Evolutionary conservation across 2,888 invertebrate genomes (phyloP).

Genomic region (Tiliacea aurago): DNA sequence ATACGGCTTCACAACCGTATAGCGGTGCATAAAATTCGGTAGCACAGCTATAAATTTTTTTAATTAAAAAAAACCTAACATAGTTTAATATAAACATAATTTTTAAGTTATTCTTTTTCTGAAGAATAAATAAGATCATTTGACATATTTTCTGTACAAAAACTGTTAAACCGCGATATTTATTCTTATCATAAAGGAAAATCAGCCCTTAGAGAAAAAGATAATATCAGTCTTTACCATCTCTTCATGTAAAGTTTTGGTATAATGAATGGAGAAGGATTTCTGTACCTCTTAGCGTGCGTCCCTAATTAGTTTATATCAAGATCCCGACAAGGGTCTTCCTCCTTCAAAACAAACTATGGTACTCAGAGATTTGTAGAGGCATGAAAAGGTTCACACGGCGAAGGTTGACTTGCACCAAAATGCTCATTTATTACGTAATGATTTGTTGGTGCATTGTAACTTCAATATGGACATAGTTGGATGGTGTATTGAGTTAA

Average conservation of each 20-base stretch:
- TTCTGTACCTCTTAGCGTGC: conserved; percentile 19
- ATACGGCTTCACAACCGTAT: too few species aligned
- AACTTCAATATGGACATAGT: neutral
- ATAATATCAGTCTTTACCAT: neutral
- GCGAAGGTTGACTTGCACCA: conserved; percentile 3
- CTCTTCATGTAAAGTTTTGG: conserved; percentile 17
- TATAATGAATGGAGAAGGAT: conserved; percentile 17
- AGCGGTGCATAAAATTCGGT: too few species aligned
- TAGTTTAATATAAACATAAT: neutral
- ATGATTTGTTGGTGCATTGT: too few species aligned
- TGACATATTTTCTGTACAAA: neutral
- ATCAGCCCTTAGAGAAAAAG: neutral
- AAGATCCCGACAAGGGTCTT: conserved; percentile 34
- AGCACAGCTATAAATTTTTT: too few species aligned
- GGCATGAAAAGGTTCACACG: conserved; percentile 52
- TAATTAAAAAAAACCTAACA: too few species aligned
- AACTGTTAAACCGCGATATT: neutral
- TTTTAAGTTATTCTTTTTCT: neutral
- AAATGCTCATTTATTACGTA: too few species aligned
- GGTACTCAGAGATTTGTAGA: conserved; percentile 43
- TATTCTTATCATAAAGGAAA: neutral
- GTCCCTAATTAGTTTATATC: conserved; percentile 51
- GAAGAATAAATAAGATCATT: neutral
- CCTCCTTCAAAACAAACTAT: conserved; percentile 46
- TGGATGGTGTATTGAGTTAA: neutral